Evolutionary conservation across 2,113 vertebrate species (phyloP), one percentile per base, ranked within the genome.

Genomic region (Sclerurus mexicanus): DNA sequence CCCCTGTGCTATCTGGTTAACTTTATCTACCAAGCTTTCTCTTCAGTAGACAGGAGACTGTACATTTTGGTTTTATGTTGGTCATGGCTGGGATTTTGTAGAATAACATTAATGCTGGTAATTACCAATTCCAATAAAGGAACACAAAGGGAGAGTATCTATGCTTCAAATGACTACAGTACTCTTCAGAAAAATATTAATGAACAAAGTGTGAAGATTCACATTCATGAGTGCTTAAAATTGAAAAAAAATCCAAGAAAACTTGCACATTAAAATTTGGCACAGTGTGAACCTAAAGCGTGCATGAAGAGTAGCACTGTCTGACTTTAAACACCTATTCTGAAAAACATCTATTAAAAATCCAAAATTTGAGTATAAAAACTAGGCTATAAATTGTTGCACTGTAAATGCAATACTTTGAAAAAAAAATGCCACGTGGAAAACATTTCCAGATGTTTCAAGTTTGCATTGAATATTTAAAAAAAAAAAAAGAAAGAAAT

Each of bases 321-420:
- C 47, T 72, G 84, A 91, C 60, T 64, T 95, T 69, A 62, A 92
- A 97, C 60, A 97, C 68, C 91, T 95, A 91, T 68, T 94, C 95
- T 93, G 96, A 98, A 96, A 97, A 95, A 74, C 20, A 66, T 13
- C 89, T 96, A 93, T 22, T 81, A 96, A 97, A 97, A 97, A 95
- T 89, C 78, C 91, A 91, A 97, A 89, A 95, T 96, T 15, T 93
- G 72, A 96, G 85, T 97, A 98, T 90, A 98, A 98, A 98, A 98
- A 87, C 97, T 95, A 98, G 87, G 69, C 87, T 97, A 97, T 94
- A 97, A 96, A 97, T 91, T 83, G 97, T 95, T 97, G 97, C 64
- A 90, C 85, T 91, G 94, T 97, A 97, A 98, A 97, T 95, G 96
- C 96, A 97, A 94, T 96, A 96, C 95, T 97, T 96, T 85, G 87